phyloP scores from a whole-genome alignment of 2,113 vertebrate genomes.

The Semicossyphus pulcher region DNA sequence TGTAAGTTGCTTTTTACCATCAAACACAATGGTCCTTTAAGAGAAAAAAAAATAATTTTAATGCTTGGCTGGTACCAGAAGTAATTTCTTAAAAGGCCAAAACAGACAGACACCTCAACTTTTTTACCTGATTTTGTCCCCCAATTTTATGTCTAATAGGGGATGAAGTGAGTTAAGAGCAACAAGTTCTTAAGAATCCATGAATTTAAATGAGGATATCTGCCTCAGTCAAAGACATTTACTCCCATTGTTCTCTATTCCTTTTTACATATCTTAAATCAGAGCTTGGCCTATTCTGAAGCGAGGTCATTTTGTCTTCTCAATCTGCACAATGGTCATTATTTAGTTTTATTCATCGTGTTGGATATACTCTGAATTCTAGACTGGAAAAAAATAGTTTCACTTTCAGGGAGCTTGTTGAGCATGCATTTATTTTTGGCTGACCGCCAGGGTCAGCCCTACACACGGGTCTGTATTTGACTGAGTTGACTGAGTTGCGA shows the following conservation, averaged over 20 bases:
- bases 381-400: not conserved
- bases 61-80: no score
- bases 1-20: not conserved
- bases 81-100: no score
- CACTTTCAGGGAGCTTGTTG: not conserved
- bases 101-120: no score
- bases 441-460: no score
- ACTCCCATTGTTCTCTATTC: not conserved
- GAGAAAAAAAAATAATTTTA: not conserved
- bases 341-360: not conserved
- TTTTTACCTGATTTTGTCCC: no score
- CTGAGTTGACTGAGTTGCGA: no score
- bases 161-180: not conserved
- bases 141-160: no score
- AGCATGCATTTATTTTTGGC: not conserved
- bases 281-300: not conserved
- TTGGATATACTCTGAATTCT: not conserved
- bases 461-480: no score
- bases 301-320: not conserved
- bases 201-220: not conserved
- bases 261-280: not conserved
- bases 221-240: not conserved
- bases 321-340: not conserved
- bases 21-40: not conserved
- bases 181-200: not conserved